Evolutionary conservation across 1,140 invertebrate genomes (phyloP).

Genomic region (Papilio machaon): DNA sequence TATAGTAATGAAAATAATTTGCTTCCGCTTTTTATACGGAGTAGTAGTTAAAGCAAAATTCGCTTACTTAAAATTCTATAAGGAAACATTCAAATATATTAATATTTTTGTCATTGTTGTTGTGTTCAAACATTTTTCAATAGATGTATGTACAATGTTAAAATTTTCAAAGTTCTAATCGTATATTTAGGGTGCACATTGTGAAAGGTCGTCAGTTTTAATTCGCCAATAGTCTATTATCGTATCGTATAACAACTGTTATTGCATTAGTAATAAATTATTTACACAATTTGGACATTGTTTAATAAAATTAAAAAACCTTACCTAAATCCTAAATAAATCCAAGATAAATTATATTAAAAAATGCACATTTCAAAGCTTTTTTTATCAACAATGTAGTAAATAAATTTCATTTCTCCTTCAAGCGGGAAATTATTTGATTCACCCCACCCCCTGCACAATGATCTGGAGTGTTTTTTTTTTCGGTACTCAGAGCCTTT

Average conservation of each 20-base stretch:
- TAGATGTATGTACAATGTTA: neutral
- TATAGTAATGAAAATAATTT: too few relatives aligned
- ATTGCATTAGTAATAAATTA: neutral
- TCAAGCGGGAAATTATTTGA: slow-evolving; percentile 58
- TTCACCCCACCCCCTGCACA: slow-evolving; percentile 58
- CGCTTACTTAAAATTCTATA: too few relatives aligned
- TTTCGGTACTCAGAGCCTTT: slow-evolving; percentile 49
- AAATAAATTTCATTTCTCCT: slow-evolving; percentile 62
- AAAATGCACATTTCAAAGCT: slow-evolving; percentile 1
- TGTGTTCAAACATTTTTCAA: neutral
- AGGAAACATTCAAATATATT: too few relatives aligned
- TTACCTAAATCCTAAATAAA: neutral
- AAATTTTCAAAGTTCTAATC: neutral
- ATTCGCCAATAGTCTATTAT: neutral
- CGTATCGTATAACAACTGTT: neutral
- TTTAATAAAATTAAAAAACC: neutral
- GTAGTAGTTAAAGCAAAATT: too few relatives aligned
- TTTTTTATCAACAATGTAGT: slow-evolving; percentile 44
- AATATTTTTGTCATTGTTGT: too few relatives aligned
- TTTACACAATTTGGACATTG: neutral
- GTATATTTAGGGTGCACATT: neutral
- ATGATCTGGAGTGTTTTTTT: slow-evolving; percentile 63
- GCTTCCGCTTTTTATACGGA: too few relatives aligned
- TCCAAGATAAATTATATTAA: neutral
- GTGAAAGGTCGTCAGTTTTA: neutral